Evolutionary conservation across 2,888 invertebrate genomes (phyloP).

Genomic region (Caradrina clavipalpis): DNA sequence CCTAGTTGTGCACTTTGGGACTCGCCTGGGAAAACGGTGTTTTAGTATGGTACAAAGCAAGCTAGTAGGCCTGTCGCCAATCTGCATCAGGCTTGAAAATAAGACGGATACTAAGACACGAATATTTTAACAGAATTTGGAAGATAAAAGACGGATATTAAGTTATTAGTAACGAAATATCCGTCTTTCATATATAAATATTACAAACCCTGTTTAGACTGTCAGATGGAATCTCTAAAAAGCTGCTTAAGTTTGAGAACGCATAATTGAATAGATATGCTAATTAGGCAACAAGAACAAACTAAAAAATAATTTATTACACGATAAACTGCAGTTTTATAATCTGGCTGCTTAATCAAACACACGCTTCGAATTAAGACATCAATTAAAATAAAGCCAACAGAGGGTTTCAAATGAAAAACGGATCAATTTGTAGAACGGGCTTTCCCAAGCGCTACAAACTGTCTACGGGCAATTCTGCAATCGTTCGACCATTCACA

Average conservation of each 20-base stretch:
- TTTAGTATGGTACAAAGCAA: too few species aligned
- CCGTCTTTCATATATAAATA: too few species aligned
- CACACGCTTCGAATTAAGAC: slow-evolving; percentile 43
- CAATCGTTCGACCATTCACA: slow-evolving; percentile 65
- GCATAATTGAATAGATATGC: slow-evolving; percentile 46
- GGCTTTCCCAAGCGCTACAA: slow-evolving; percentile 77
- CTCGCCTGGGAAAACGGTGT: too few species aligned
- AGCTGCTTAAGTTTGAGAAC: slow-evolving; percentile 16
- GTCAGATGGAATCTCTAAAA: slow-evolving; percentile 18
- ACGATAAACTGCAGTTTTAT: slow-evolving; percentile 34
- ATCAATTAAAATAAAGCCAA: slow-evolving; percentile 51
- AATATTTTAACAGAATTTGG: too few species aligned
- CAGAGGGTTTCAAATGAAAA: slow-evolving; percentile 63
- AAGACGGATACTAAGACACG: too few species aligned
- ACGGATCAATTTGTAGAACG: slow-evolving; percentile 76
- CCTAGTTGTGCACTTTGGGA: too few species aligned
- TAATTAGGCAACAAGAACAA: slow-evolving; percentile 23
- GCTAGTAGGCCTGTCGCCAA: too few species aligned
- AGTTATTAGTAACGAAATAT: too few species aligned
- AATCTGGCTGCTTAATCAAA: slow-evolving; percentile 53
- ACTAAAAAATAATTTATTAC: slow-evolving; percentile 40
- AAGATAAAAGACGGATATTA: too few species aligned
- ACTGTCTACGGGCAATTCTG: slow-evolving; percentile 66
- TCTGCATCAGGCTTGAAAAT: too few species aligned
- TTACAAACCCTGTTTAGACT: too few species aligned